Evolutionary conservation across 1,140 invertebrate genomes (phyloP), one percentile per base, ranked within the genome.

Genomic region (Cherax destructor): DNA sequence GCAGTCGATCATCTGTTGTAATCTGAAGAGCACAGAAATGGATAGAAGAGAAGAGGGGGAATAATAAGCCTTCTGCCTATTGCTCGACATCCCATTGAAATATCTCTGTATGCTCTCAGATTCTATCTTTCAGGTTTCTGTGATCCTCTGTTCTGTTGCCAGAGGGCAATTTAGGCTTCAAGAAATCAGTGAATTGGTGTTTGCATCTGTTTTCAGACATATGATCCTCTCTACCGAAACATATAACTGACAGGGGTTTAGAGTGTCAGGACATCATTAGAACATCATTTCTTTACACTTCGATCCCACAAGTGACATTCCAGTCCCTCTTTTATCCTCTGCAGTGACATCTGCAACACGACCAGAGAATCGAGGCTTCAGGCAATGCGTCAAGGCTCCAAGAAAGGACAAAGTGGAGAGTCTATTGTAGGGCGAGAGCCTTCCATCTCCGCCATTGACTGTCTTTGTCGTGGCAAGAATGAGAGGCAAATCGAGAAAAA

Each of bases 401-500:
- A 74, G 69, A 74, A 65, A 65, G 61, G 69, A 30, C 69, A 30
- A 74, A 30, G 69, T 74, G 24, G 69, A 5, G 24, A 24, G 30
- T 56, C 69, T 30, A 74, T 74, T 74, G 69, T 74, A 74, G 24
- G 65, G 65, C 24, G 21, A 30, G 69, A 74, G 69, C 24, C 24
- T 74, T 9, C 69, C 69, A 74, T 74, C 69, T 74, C 69, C 69
- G n/a, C 69, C 24, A 74, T 74, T 74, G 69, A 74, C 69, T 30
- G 69, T 74, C 69, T 74, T 74, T 74, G 69, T 74, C 69, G 24
- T 21, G 24, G 69, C 69, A 74, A 74, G 69, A 74, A 74, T 74
- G 69, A 74, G 69, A 30, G 69, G 69, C 24, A 74, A 74, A 74
- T 74, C 69, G 69, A 74, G 69, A 74, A 74, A 74, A 74, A 74